These are phyloP conservation scores for Entomobrya multifasciata DNA, from an alignment of 2,888 invertebrate genomes.

Conservation along the genomic window DNA sequence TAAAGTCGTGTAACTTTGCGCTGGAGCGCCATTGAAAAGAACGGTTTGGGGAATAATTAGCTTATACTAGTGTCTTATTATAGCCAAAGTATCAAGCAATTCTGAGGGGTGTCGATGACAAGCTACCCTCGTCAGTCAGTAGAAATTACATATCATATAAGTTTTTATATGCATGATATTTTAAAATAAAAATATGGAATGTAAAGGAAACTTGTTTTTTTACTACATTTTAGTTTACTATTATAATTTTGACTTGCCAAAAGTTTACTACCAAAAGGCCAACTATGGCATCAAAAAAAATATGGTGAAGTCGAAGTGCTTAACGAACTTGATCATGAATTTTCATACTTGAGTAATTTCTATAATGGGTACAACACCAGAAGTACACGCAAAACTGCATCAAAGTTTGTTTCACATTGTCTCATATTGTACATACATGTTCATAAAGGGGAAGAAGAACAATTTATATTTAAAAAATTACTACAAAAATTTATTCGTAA, in stretches of 20 bases:
- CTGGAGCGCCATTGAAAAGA: no score
- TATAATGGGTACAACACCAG: neutral
- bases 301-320: neutral
- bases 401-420: neutral
- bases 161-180: conserved; percentile 7
- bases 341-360: conserved; percentile 51
- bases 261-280: neutral
- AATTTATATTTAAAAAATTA: no score
- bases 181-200: conserved; percentile 22
- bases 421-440: no score
- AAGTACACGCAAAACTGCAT: neutral
- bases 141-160: neutral
- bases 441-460: conserved; percentile 15
- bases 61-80: no score
- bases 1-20: no score
- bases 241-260: neutral
- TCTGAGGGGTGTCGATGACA: no score
- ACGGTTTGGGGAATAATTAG: no score
- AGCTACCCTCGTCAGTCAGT: conserved; percentile 52
- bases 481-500: no score
- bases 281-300: neutral
- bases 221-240: neutral
- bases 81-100: no score
- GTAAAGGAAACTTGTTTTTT: conserved; percentile 61
- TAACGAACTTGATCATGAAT: conserved; percentile 59